phyloP scores from a whole-genome alignment of 2,888 invertebrate species.

The Drosophila anceps region DNA sequence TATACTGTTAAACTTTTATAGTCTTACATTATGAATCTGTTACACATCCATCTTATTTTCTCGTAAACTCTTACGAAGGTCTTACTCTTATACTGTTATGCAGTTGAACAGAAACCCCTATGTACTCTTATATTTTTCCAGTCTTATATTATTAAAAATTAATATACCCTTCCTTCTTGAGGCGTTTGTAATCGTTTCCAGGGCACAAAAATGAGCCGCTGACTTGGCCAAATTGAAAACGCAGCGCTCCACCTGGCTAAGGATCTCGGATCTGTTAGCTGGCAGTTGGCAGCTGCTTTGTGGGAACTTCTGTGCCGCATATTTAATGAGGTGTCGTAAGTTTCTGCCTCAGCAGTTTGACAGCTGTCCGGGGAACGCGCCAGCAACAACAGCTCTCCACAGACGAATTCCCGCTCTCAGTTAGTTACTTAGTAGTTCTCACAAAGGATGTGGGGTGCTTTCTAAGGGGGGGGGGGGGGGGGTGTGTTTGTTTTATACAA shows the following conservation, averaged over 20 bases:
- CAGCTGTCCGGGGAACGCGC: slow-evolving; percentile 58
- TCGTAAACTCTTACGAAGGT: too few species aligned
- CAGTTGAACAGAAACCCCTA: not conserved
- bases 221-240: slow-evolving; percentile 65
- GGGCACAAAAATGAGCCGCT: slow-evolving; percentile 34
- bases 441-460: not conserved
- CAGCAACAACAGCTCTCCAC: slow-evolving; percentile 3
- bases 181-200: not conserved
- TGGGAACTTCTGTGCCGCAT: slow-evolving; percentile 54
- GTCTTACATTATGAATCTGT: too few species aligned
- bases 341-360: slow-evolving; percentile 66
- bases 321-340: slow-evolving; percentile 66
- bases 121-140: not conserved
- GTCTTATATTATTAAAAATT: not conserved
- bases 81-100: not conserved
- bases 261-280: slow-evolving; percentile 15
- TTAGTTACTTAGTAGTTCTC: slow-evolving; percentile 31
- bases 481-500: slow-evolving; percentile 17
- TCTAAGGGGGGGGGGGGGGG: not conserved
- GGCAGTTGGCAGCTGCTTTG: slow-evolving; percentile 24
- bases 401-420: slow-evolving; percentile 42
- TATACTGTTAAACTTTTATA: too few species aligned
- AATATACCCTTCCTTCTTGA: not conserved
- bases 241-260: slow-evolving; percentile 32
- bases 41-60: too few species aligned